Evolutionary conservation across 2,797 vertebrate species (phyloP).

Genomic region (Lagocephalus sceleratus): DNA sequence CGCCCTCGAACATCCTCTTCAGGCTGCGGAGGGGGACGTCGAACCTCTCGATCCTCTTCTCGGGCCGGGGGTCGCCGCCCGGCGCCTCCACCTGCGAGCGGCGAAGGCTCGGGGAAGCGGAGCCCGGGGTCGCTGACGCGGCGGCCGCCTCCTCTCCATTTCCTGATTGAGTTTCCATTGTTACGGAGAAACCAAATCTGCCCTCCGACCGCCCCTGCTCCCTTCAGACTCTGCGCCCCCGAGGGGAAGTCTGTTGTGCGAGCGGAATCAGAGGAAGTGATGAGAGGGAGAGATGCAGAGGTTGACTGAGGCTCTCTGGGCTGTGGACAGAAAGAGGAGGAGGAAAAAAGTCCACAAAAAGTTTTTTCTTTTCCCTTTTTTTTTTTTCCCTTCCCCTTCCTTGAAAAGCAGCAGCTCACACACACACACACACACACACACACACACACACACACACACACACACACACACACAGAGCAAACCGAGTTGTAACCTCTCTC

Average conservation of each 20-base stretch:
- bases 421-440: too few species aligned
- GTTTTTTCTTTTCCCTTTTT: background rate
- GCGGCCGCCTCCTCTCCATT: conserved; percentile 66
- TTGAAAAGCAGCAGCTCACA: conserved; percentile 52
- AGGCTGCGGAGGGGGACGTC: conserved; percentile 75
- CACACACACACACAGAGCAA: conserved; percentile 26
- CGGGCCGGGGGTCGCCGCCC: conserved; percentile 48
- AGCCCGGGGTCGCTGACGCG: conserved; percentile 45
- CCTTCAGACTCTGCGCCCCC: conserved; percentile 28
- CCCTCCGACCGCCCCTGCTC: conserved; percentile 35
- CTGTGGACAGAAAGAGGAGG: conserved; percentile 48
- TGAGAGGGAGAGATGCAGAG: conserved; percentile 36
- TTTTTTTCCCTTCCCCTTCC: conserved; percentile 33
- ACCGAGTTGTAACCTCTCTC: conserved; percentile 7
- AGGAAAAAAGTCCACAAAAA: conserved; percentile 45
- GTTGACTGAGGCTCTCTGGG: conserved; percentile 29
- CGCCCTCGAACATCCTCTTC: conserved; percentile 79
- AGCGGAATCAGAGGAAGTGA: conserved; percentile 35
- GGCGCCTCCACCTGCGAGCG: conserved; percentile 56
- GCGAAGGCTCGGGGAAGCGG: conserved; percentile 34
- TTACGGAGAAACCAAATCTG: conserved; percentile 70
- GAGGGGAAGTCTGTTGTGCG: conserved; percentile 54
- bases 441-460: too few species aligned
- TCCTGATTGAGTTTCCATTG: conserved; percentile 85
- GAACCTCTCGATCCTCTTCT: conserved; percentile 74